Base-by-base conservation (phyloP, 2,113 vertebrate species). In the Semicossyphus pulcher region DNA sequence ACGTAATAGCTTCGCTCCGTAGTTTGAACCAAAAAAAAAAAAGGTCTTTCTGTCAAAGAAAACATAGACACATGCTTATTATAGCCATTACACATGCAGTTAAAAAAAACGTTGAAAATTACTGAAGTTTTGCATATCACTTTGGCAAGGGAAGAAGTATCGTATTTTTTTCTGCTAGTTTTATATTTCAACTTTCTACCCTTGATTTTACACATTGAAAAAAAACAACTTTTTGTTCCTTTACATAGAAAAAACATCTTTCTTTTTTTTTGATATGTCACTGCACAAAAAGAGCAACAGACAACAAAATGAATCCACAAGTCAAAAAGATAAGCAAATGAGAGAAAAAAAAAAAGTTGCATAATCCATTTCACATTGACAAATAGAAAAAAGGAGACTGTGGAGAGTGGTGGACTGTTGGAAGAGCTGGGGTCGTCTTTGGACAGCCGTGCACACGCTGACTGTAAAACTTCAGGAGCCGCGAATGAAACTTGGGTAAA, bases 31-130 rank as follows among this genome's bases (percentile, higher is more conserved):
- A 69, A 67, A 86, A 89, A 78, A 79, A 91, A 71, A 51, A 63
- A 86, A 88, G 78, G 79, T n/a, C n/a, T n/a, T 77, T 82, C 61
- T 63, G 42, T 74, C 72, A 66, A 78, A 83, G 73, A 81, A 86
- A 90, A 88, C 72, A 82, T 77, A 86, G 87, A 91, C 92, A 89
- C 91, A 93, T 92, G 92, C 92, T 91, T 81, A 83, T 77, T 83
- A 80, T 90, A 91, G 75, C 86, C 70, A 83, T 88, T 86, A 87
- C 49, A 81, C 92, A 94, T 93, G 93, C 93, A 90, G 59, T 80
- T 91, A 72, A 72, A 80, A 86, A 68, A 64, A 61, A 69, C 65
- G 85, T 79, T 73, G 58, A 84, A 86, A 90, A 83, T 75, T 1
- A 79, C 86, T 71, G 1, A 16, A 62, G 87, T 72, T 78, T 92